Evolutionary conservation across 2,113 vertebrate species (phyloP), one percentile per base, ranked within the genome.

Genomic region (Callionymus lyra): DNA sequence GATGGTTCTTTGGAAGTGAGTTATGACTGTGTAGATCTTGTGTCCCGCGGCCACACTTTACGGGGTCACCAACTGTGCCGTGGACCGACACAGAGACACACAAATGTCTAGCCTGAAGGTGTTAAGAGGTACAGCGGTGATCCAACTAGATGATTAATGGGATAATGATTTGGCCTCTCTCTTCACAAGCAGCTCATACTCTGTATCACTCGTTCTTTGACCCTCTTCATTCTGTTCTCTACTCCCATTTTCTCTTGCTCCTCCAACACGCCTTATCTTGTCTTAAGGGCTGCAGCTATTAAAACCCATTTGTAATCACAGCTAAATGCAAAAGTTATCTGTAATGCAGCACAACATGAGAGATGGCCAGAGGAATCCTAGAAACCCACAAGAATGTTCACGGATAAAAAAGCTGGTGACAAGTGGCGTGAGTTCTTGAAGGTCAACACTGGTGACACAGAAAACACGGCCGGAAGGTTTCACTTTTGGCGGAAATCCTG

Each of bases 121-220:
- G 48, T 60, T 52, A 6, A 52, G 53, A 38, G 45, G 48, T 50
- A 66, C 58, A 11, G 53, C 49, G 32, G 39, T 66, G 42, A 72
- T 62, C 44, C 53, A 68, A 68, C 58, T 67, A 75, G 58, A 71
- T 79, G 71, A 79, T 79, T 79, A 73, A 68, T 41, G 33, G 56
- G 56, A 57, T 71, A 69, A 75, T 79, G 70, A 67, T 57, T 55
- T 41, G 27, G 50, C 32, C 37, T 61, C 48, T 69, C 37, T 72
- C 41, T 34, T 33, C 19, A 50, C 44, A 44, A 61, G 33, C 56
- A 47, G 44, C 46, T 33, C 47, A 39, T 47, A 45, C 36, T 38
- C 47, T 39, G 37, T 18, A 13, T 51, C 60, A 72, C 35, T 55
- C 68, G 70, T 44, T 51, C 31, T 58, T 68, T 76, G 53, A 76